A percentile compares a stretch with the other conserved stretches of the same genome.
Evolutionary conservation across 2,888 invertebrate species (phyloP).

Genomic region (Thumatha senex): DNA sequence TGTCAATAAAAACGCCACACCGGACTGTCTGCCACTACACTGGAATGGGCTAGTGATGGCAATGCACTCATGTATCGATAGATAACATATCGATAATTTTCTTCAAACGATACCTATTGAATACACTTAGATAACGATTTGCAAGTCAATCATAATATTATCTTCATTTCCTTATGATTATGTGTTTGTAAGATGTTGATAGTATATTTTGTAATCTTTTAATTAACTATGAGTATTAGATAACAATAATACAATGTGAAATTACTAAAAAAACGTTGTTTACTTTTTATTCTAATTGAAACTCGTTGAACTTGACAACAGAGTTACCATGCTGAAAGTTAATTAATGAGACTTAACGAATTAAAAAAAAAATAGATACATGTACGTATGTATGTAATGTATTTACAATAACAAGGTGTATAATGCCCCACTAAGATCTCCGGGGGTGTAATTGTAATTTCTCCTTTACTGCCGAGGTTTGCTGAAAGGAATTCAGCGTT

Average conservation of each 20-base stretch:
- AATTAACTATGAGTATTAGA: neutral
- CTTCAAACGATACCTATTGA: neutral
- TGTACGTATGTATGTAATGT: too few relatives aligned
- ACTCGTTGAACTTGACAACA: neutral
- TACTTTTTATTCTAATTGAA: neutral
- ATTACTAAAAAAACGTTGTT: neutral
- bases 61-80: constrained; percentile 22
- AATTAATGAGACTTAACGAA: too few relatives aligned
- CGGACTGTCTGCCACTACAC: constrained; percentile 76
- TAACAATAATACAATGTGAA: neutral
- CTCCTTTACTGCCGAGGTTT: too few relatives aligned
- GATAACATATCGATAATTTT: constrained; percentile 8
- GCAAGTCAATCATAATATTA: neutral
- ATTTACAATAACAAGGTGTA: too few relatives aligned
- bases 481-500: too few relatives aligned
- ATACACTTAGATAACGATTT: neutral
- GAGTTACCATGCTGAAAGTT: too few relatives aligned
- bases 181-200: neutral
- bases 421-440: too few relatives aligned
- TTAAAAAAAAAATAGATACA: too few relatives aligned
- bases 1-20: constrained; percentile 83
- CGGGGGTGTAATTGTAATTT: too few relatives aligned
- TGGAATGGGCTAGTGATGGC: constrained; percentile 54
- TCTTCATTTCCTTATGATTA: neutral
- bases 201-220: neutral